Conservation (phyloP, 2,888 invertebrate genomes). For the Blomia tropicalis region DNA sequence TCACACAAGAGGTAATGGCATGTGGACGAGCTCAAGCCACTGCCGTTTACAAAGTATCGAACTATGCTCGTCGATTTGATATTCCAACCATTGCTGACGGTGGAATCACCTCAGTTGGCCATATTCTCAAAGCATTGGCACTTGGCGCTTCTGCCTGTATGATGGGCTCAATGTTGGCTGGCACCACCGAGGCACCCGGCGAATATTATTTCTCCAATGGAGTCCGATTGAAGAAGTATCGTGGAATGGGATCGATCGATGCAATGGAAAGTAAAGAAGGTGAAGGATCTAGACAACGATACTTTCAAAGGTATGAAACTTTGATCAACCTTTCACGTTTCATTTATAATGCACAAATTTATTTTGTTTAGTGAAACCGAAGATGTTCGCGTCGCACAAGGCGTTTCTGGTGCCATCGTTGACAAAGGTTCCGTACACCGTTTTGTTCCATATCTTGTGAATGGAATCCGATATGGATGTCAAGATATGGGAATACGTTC, state of each 20-base stretch:
- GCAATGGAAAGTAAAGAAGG: conserved; percentile 73
- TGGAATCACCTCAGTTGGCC: conserved; percentile 9
- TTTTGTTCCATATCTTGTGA: conserved; percentile 84
- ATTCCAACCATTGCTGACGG: conserved; percentile 62
- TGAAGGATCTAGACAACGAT: conserved; percentile 32
- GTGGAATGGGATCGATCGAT: conserved; percentile 96
- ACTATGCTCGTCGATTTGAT: conserved; percentile 46
- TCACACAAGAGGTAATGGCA: not conserved
- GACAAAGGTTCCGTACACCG: conserved; percentile 92
- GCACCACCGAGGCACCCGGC: conserved; percentile 7
- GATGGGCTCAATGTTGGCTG: not conserved
- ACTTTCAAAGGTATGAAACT: conserved; percentile 32
- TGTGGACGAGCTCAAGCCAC: conserved; percentile 3
- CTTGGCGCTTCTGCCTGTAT: not conserved
- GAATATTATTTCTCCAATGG: conserved; percentile 98
- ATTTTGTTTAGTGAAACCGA: conserved; percentile 58
- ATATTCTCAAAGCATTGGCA: conserved; percentile 3
- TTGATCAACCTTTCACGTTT: not conserved
- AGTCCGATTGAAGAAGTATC: conserved; percentile 88
- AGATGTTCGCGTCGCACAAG: conserved; percentile 91
- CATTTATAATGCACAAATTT: not conserved
- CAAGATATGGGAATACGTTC: conserved; percentile 84
- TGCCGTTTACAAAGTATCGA: not conserved
- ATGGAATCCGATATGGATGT: conserved; percentile 87
- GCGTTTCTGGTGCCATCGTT: conserved; percentile 92